Conservation (phyloP, 2,113 vertebrate genomes). For the Megaceryle torquata region DNA sequence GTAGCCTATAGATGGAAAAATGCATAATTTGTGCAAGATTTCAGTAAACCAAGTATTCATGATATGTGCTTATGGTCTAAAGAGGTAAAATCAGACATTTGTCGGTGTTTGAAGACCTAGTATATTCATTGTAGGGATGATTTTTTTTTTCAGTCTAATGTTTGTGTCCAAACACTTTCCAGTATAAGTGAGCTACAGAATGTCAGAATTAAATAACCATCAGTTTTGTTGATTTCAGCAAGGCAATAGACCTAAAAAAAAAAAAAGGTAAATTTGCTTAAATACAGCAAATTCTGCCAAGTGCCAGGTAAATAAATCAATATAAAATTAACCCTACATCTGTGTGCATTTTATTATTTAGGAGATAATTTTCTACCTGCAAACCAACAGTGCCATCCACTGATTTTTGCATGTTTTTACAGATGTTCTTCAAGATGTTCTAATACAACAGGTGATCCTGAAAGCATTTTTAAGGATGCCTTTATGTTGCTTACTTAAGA, state of each 20-base stretch:
- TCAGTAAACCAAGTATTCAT: neutral
- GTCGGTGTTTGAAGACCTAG: neutral
- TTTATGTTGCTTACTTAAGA: neutral
- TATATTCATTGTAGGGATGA: neutral
- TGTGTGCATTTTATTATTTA: neutral
- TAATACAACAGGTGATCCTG: neutral
- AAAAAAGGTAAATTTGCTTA: neutral
- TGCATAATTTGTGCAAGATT: neutral
- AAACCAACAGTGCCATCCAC: conserved; percentile 55
- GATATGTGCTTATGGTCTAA: neutral
- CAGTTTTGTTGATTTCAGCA: neutral
- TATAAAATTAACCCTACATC: neutral
- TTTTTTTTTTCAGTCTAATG: neutral
- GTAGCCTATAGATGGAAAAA: neutral
- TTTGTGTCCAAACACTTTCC: neutral
- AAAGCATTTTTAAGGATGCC: neutral
- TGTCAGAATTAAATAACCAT: neutral
- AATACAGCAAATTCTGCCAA: neutral
- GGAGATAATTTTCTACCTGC: neutral
- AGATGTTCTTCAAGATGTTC: neutral
- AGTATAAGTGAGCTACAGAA: neutral
- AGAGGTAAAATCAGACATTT: neutral
- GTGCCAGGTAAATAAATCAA: neutral
- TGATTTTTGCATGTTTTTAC: neutral
- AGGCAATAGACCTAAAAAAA: neutral